phyloP scores from a whole-genome alignment of 2,797 vertebrate species.

The Oreochromis grahami region DNA sequence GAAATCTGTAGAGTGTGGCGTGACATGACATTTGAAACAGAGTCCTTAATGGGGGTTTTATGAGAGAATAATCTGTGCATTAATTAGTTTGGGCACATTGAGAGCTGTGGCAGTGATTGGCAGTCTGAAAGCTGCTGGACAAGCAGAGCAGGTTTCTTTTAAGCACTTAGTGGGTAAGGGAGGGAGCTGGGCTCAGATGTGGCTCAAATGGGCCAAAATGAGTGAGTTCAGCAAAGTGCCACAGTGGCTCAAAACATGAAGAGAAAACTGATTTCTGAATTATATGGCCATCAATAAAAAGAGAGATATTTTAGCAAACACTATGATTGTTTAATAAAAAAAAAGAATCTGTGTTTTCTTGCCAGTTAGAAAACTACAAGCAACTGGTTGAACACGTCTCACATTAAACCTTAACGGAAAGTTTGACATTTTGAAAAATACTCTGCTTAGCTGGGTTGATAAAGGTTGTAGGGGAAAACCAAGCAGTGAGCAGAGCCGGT shows the following conservation, averaged over 20 bases:
- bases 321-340: background rate
- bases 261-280: conserved; percentile 24
- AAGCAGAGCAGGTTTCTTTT: conserved; percentile 75
- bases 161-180: conserved; percentile 84
- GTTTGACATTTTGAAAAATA: background rate
- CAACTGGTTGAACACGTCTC: background rate
- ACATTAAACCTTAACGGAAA: background rate
- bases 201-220: conserved; percentile 54
- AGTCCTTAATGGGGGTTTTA: conserved; percentile 31
- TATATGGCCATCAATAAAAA: background rate
- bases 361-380: conserved; percentile 5
- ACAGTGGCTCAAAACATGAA: conserved; percentile 30
- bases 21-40: conserved; percentile 12
- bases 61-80: conserved; percentile 44
- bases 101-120: conserved; percentile 78
- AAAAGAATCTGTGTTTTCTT: conserved; percentile 3
- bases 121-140: conserved; percentile 81
- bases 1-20: conserved; percentile 56
- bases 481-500: background rate
- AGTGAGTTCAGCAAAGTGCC: conserved; percentile 72
- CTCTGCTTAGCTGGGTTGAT: background rate
- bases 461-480: background rate
- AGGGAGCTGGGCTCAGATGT: conserved; percentile 68
- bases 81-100: conserved; percentile 74
- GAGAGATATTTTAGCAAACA: background rate